Conservation (phyloP, 2,888 invertebrate species). For the Apoda limacodes region DNA sequence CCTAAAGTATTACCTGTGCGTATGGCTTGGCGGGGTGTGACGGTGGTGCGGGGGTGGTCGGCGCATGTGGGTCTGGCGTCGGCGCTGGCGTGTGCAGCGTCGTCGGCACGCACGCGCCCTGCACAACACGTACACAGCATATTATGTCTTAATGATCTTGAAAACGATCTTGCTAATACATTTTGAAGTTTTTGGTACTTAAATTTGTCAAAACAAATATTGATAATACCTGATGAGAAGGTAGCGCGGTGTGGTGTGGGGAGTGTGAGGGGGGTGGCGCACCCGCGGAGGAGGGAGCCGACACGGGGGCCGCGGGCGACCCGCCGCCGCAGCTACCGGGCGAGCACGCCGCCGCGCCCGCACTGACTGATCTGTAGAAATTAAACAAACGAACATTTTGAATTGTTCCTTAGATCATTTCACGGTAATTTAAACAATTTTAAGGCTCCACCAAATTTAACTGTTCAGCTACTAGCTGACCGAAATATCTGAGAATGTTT, state of each 20-base stretch:
- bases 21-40: conserved; percentile 47
- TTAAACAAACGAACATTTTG: no score
- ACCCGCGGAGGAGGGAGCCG: conserved; percentile 54
- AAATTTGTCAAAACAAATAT: no score
- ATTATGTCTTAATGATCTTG: neutral
- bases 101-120: conserved; percentile 36
- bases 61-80: conserved; percentile 58
- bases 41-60: conserved; percentile 58
- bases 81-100: conserved; percentile 66
- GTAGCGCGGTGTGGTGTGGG: conserved; percentile 22
- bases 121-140: conserved; percentile 8
- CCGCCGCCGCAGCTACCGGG: conserved; percentile 61
- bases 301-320: conserved; percentile 52
- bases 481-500: no score
- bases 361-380: no score
- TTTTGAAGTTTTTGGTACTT: neutral
- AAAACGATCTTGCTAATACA: neutral
- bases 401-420: no score
- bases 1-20: conserved; percentile 53
- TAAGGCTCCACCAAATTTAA: no score
- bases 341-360: conserved; percentile 41
- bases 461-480: no score
- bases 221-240: conserved; percentile 41
- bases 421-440: no score
- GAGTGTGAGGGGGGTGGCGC: conserved; percentile 36